These are phyloP conservation scores for Dendroctonus ponderosae DNA, from an alignment of 1,140 invertebrate species.

Conservation along the genomic window DNA sequence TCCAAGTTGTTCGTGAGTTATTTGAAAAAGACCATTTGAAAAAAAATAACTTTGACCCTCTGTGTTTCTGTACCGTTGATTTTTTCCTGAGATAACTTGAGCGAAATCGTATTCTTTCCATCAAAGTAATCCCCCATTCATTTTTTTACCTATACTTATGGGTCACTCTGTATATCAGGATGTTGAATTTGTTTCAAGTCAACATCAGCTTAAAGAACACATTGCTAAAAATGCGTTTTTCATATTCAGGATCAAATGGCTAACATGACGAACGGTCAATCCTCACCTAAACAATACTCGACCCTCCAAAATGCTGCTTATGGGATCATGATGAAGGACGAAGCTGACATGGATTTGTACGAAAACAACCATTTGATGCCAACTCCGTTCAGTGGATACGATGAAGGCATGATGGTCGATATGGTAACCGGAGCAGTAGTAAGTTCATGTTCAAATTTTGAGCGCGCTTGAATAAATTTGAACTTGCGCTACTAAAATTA, in stretches of 20 bases:
- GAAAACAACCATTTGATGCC: slow-evolving; percentile 62
- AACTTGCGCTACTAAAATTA: neutral
- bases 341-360: slow-evolving; percentile 70
- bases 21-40: too few relatives aligned
- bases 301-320: slow-evolving; percentile 79
- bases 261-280: slow-evolving; percentile 53
- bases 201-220: too few relatives aligned
- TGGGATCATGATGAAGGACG: slow-evolving; percentile 71
- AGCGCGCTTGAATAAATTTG: neutral
- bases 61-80: too few relatives aligned
- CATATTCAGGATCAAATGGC: slow-evolving; percentile 5
- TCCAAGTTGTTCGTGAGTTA: too few relatives aligned
- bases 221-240: too few relatives aligned
- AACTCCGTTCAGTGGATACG: slow-evolving; percentile 65
- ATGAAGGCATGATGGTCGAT: slow-evolving; percentile 79
- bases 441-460: slow-evolving; percentile 3
- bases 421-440: slow-evolving; percentile 69
- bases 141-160: too few relatives aligned
- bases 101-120: too few relatives aligned
- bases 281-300: slow-evolving; percentile 66
- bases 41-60: too few relatives aligned
- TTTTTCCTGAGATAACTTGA: neutral
- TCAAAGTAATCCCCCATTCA: too few relatives aligned
- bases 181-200: too few relatives aligned
- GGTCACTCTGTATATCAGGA: too few relatives aligned